phyloP scores from a whole-genome alignment of 2,113 vertebrate genomes.

The Boulengeromyrus knoepffleri region DNA sequence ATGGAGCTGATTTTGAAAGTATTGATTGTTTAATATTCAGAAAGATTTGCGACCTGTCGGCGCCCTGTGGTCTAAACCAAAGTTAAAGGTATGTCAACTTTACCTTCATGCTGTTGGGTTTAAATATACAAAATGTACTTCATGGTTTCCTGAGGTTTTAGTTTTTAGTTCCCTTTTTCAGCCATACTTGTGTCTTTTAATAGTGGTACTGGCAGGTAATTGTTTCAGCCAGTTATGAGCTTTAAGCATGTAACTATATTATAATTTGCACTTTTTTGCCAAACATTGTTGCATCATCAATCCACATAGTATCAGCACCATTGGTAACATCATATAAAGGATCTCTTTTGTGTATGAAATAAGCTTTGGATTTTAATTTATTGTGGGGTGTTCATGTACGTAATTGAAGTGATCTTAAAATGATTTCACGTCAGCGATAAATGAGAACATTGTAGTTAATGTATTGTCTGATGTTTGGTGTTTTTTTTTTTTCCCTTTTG shows the following conservation, averaged over 20 bases:
- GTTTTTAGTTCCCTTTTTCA: not conserved
- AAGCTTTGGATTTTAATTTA: not conserved
- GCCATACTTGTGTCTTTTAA: not conserved
- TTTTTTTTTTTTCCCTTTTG: not conserved
- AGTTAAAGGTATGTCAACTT: constrained; percentile 37
- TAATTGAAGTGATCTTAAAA: not conserved
- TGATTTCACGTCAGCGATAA: not conserved
- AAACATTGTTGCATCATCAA: not conserved
- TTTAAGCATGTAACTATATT: not conserved
- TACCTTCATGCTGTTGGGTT: constrained; percentile 4
- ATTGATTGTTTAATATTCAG: not conserved
- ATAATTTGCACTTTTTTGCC: not conserved
- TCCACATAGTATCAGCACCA: not conserved
- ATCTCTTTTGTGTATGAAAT: not conserved
- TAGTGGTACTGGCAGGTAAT: not conserved
- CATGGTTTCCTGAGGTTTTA: not conserved
- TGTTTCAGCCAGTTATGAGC: not conserved
- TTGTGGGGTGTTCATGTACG: not conserved
- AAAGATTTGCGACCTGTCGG: constrained; percentile 12
- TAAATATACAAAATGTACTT: constrained; percentile 45
- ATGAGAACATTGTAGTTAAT: not conserved
- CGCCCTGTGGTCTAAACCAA: constrained; percentile 50
- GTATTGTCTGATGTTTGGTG: not conserved
- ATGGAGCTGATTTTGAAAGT: not conserved
- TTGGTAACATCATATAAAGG: not conserved